Evolutionary conservation across 2,113 vertebrate species (phyloP), one percentile per base, ranked within the genome.

Genomic region (Halichoeres trimaculatus): DNA sequence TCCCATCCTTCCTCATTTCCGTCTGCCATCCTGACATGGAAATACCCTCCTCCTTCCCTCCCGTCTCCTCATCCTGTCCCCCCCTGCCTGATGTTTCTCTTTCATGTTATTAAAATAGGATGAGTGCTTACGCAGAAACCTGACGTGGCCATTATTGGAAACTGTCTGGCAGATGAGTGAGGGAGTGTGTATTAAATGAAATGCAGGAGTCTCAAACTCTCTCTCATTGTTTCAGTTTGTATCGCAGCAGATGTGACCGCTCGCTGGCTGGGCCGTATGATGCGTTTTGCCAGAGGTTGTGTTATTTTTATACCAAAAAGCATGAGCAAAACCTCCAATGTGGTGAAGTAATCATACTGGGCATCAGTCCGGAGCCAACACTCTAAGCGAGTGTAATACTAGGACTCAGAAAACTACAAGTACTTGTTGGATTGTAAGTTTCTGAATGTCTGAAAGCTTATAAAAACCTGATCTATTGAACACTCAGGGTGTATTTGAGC

Each of bases 271-370:
- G 40, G 63, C 50, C 40, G 41, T 36, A 13, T 56, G 34, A 67
- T 65, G 23, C 45, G 16, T 59, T 80, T 82, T 50, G 76, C 76
- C 78, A 62, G 78, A 66, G 60, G 64, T 74, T 81, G 79, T 74
- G 78, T 66, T 81, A 84, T 88, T 84, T 87, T 84, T 82, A 66
- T 53, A 77, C 74, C 43, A 80, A 55, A 1, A 16, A 67, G 77
- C 77, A 56, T 53, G 51, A 80, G 80, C 23, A 16, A 67, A 73
- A 71, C 50, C 65, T 76, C 65, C 55, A 7, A 72, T 80, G 62
- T 55, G 60, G 61, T 69, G 47, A 70, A 52, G 59, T 79, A 77
- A 83, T 83, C 52, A 52, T 19, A 70, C 65, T 19, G 54, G 66
- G 56, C 70, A 64, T 78, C 66, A 38, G 41, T 75, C 61, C 5